Percentiles rank a stretch among this genome's conserved stretches.
Evolutionary conservation across 2,888 invertebrate species (phyloP).

Genomic region (Apotomis turbidana): DNA sequence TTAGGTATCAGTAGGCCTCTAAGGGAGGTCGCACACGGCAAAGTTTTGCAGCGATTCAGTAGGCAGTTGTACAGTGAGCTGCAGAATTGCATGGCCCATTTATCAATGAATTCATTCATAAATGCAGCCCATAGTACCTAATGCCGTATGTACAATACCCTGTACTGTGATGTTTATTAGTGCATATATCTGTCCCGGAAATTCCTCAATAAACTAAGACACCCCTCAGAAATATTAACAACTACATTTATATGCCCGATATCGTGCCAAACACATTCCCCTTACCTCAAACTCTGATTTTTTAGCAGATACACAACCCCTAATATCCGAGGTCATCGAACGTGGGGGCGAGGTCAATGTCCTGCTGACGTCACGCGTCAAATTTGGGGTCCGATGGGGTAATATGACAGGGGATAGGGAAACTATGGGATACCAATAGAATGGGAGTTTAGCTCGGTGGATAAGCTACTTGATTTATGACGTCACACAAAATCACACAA

Average conservation of each 20-base stretch:
- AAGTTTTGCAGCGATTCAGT: no score
- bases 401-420: constrained; percentile 32
- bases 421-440: constrained; percentile 27
- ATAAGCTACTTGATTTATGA: constrained; percentile 28
- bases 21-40: no score
- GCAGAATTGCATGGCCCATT: no score
- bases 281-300: constrained; percentile 23
- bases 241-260: constrained; percentile 17
- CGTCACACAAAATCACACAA: neutral
- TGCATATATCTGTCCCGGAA: no score
- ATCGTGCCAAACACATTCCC: constrained; percentile 33
- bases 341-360: constrained; percentile 44
- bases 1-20: no score
- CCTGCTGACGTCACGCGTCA: constrained; percentile 41
- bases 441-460: constrained; percentile 9
- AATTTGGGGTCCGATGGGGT: constrained; percentile 45
- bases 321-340: constrained; percentile 44
- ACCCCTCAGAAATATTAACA: neutral
- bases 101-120: no score
- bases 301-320: constrained; percentile 16
- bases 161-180: no score
- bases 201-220: no score
- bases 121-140: no score
- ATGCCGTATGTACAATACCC: no score
- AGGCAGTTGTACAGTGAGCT: no score